Conservation (phyloP, 2,113 vertebrate genomes). For the Egretta garzetta region DNA sequence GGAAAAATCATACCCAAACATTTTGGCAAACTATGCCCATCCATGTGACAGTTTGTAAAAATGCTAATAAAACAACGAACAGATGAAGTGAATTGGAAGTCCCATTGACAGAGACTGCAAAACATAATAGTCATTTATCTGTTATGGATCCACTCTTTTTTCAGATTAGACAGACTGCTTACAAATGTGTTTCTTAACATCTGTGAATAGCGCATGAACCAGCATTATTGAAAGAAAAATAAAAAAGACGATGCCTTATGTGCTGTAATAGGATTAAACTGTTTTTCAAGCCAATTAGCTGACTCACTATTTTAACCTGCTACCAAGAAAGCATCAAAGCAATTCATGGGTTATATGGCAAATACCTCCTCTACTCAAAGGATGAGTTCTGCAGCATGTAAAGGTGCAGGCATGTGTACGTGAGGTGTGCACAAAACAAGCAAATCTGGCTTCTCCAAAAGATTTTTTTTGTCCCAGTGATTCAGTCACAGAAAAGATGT, state of each 20-base stretch:
- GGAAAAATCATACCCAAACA: not conserved
- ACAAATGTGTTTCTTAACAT: not conserved
- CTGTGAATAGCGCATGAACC: not conserved
- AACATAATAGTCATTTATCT: not conserved
- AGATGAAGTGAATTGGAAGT: not conserved
- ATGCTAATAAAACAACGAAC: not conserved
- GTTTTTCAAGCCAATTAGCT: conserved; percentile 28
- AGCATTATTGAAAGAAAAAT: not conserved
- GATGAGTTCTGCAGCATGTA: not conserved
- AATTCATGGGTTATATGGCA: not conserved
- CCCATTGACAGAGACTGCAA: not conserved
- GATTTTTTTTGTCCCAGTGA: not conserved
- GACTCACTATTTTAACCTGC: conserved; percentile 4
- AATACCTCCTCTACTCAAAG: not conserved
- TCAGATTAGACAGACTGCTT: not conserved
- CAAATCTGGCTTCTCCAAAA: not conserved
- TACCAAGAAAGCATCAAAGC: conserved; percentile 8
- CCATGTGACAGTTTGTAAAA: not conserved
- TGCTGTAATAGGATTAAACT: conserved; percentile 30
- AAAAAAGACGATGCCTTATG: not conserved
- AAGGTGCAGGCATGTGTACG: not conserved
- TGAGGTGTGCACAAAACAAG: not conserved
- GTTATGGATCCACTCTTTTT: not conserved
- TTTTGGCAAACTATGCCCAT: not conserved
- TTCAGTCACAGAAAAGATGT: not conserved